A percentile compares a stretch with the other conserved stretches of the same genome.
These are phyloP conservation scores for Drosophila meridiana DNA, from an alignment of 2,888 invertebrate species.

Conservation along the genomic window DNA sequence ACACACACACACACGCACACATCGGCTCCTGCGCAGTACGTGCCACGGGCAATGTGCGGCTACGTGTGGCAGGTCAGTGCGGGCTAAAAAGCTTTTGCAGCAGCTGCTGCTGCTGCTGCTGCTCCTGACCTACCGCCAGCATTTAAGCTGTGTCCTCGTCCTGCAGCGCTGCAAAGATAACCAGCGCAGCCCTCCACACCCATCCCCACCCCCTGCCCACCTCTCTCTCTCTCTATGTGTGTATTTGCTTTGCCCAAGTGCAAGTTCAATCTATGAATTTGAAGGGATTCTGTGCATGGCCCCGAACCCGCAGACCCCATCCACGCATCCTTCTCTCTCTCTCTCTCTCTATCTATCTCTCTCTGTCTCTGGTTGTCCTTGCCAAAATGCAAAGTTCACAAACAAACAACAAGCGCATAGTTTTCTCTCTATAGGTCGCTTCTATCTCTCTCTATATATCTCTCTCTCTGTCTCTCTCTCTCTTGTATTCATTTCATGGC, in stretches of 20 bases:
- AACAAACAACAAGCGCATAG: conserved; percentile 14
- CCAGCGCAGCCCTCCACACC: background rate
- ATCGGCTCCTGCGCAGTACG: conserved; percentile 62
- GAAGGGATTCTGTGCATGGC: conserved; percentile 77
- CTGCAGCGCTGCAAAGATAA: conserved; percentile 54
- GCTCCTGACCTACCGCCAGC: conserved; percentile 68
- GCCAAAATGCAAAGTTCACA: conserved; percentile 69
- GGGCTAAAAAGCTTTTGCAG: conserved; percentile 42
- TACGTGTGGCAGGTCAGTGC: conserved; percentile 73
- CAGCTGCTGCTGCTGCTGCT: conserved; percentile 58
- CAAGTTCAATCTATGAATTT: conserved; percentile 82
- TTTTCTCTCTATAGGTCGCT: background rate
- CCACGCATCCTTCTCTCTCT: conserved; percentile 1
- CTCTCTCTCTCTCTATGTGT: conserved; percentile 1
- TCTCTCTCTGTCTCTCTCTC: background rate
- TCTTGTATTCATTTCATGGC: background rate
- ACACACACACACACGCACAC: conserved; percentile 2
- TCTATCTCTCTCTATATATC: background rate
- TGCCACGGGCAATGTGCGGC: conserved; percentile 50
- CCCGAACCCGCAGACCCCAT: conserved; percentile 66
- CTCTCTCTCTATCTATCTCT: conserved; percentile 2
- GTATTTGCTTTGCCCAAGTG: conserved; percentile 75
- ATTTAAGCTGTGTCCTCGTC: conserved; percentile 50
- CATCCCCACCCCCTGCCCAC: no score
- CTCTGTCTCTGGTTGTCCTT: conserved; percentile 53